Evolutionary conservation across 2,113 vertebrate species (phyloP).

Genomic region (Corythoichthys haematopterus): DNA sequence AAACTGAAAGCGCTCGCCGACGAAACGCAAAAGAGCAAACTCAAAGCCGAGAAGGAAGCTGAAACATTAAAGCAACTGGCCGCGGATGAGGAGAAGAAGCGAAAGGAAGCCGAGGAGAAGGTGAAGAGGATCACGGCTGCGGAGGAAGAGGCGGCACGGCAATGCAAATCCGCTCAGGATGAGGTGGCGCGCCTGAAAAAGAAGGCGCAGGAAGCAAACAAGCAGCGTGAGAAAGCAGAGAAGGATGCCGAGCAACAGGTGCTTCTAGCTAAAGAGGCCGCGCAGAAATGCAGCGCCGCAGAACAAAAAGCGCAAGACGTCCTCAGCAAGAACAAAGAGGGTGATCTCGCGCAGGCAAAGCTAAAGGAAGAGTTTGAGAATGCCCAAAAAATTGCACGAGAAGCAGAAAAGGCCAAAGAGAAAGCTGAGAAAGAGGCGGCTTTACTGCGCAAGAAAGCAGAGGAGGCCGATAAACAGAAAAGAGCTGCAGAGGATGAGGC

Average conservation of each 20-base stretch:
- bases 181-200: slow-evolving; percentile 85
- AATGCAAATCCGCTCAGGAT: slow-evolving; percentile 82
- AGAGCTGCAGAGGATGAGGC: slow-evolving; percentile 84
- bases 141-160: slow-evolving; percentile 84
- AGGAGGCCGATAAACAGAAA: slow-evolving; percentile 85
- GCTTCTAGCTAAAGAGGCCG: slow-evolving; percentile 82
- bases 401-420: slow-evolving; percentile 79
- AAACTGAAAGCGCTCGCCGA: slow-evolving; percentile 82
- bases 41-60: slow-evolving; percentile 82
- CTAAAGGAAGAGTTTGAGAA: slow-evolving; percentile 80
- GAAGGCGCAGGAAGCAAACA: slow-evolving; percentile 80
- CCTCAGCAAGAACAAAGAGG: slow-evolving; percentile 82
- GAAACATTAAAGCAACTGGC: slow-evolving; percentile 81
- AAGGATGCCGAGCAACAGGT: slow-evolving; percentile 84
- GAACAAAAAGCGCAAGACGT: slow-evolving; percentile 85
- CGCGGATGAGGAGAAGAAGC: slow-evolving; percentile 80
- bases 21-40: slow-evolving; percentile 82
- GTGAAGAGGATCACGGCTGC: slow-evolving; percentile 82
- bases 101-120: slow-evolving; percentile 86
- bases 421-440: slow-evolving; percentile 82
- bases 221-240: slow-evolving; percentile 82
- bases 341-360: slow-evolving; percentile 79
- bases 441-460: slow-evolving; percentile 79
- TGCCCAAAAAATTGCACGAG: slow-evolving; percentile 76
- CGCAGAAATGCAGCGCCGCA: slow-evolving; percentile 78